Evolutionary conservation across 2,113 vertebrate genomes (phyloP).

Genomic region (Poeciliopsis turrubarensis): DNA sequence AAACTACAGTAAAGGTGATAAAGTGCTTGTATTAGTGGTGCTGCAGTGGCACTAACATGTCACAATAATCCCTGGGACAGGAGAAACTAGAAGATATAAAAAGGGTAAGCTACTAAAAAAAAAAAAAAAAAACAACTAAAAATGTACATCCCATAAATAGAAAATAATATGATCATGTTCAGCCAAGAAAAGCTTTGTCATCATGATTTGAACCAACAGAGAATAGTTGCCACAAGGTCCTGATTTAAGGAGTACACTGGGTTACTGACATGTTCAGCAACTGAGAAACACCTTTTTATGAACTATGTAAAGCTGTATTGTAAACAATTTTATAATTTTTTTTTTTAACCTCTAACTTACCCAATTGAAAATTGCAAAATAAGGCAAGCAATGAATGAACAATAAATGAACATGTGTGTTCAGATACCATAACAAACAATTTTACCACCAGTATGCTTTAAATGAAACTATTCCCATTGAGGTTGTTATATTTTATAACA

Average conservation of each 20-base stretch:
- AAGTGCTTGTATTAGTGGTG: conserved; percentile 68
- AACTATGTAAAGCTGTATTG: not conserved
- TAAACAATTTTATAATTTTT: not conserved
- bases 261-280: too few species aligned
- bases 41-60: conserved; percentile 39
- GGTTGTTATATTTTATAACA: not conserved
- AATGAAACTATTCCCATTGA: not conserved
- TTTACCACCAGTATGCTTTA: not conserved
- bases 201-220: not conserved
- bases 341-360: too few species aligned
- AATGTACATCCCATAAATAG: not conserved
- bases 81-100: conserved; percentile 43
- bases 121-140: not conserved
- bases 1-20: conserved; percentile 67
- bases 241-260: too few species aligned
- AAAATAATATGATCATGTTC: not conserved
- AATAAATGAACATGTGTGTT: too few species aligned
- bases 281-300: too few species aligned
- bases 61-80: conserved; percentile 37
- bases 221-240: not conserved
- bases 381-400: too few species aligned
- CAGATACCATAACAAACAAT: too few species aligned
- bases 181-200: not conserved
- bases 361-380: too few species aligned
- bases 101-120: conserved; percentile 13